A percentile compares a stretch with the other conserved stretches of the same genome.
Conservation (phyloP, 2,113 vertebrate genomes). For the Nerophis ophidion region DNA sequence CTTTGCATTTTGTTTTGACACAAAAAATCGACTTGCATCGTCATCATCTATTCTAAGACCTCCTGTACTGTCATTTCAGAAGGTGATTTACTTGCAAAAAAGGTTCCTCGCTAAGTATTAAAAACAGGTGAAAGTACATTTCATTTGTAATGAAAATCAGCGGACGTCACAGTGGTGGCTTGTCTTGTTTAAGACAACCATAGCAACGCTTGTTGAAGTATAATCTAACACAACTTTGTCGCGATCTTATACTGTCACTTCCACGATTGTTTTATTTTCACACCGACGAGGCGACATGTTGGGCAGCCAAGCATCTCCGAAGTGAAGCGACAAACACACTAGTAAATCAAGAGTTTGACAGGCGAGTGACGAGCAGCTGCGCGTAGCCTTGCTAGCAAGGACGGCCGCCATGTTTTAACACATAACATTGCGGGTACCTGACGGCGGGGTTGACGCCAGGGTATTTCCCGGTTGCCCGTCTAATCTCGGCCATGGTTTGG, state of each 20-base stretch:
- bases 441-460: conserved; percentile 60
- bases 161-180: conserved; percentile 6
- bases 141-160: not conserved
- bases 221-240: not conserved
- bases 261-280: too few relatives aligned
- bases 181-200: not conserved
- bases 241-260: not conserved
- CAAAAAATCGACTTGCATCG: too few relatives aligned
- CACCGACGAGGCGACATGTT: too few relatives aligned
- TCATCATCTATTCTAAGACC: too few relatives aligned
- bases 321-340: too few relatives aligned
- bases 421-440: conserved; percentile 55
- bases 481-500: conserved; percentile 58
- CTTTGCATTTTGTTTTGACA: too few relatives aligned
- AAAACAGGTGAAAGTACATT: too few relatives aligned
- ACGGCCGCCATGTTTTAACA: not conserved
- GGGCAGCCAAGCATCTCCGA: too few relatives aligned
- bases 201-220: not conserved
- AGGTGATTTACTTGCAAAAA: too few relatives aligned
- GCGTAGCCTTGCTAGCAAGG: not conserved
- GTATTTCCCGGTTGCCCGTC: conserved; percentile 54
- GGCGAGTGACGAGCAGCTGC: not conserved
- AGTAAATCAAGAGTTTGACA: not conserved
- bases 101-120: too few relatives aligned
- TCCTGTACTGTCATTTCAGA: too few relatives aligned